Percentiles rank a stretch among this genome's conserved stretches.
These are phyloP conservation scores for Leucoptera coffeella DNA, from an alignment of 2,888 invertebrate species.

Conservation along the genomic window DNA sequence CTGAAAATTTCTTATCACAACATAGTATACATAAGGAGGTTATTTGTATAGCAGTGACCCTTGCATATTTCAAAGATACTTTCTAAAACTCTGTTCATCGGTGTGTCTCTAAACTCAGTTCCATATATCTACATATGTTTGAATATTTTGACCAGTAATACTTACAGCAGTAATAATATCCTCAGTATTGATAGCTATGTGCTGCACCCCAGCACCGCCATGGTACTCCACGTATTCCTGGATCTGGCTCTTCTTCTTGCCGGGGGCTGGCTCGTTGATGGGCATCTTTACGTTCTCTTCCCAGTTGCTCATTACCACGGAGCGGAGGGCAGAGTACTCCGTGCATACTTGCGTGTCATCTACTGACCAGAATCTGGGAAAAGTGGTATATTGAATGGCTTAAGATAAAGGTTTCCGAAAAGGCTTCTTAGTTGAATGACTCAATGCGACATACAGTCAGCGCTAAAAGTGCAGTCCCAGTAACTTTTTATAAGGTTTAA, in stretches of 20 bases:
- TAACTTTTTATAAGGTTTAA: too few relatives aligned
- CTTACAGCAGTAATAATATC: conserved; percentile 85
- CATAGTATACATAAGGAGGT: too few relatives aligned
- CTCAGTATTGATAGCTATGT: conserved; percentile 92
- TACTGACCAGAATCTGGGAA: conserved; percentile 93
- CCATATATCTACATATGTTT: not conserved
- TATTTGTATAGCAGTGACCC: too few relatives aligned
- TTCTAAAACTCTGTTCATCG: too few relatives aligned
- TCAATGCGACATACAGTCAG: too few relatives aligned
- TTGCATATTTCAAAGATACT: too few relatives aligned
- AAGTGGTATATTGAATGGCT: too few relatives aligned
- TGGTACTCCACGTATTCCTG: conserved; percentile 98
- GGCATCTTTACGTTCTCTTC: conserved; percentile 97
- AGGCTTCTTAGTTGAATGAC: too few relatives aligned
- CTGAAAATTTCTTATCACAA: too few relatives aligned
- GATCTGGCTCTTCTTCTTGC: conserved; percentile 94
- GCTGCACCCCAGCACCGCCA: conserved; percentile 96
- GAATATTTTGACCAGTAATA: conserved; percentile 2
- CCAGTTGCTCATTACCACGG: conserved; percentile 95
- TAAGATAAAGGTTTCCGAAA: too few relatives aligned
- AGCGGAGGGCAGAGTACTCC: conserved; percentile 92
- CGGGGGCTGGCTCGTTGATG: conserved; percentile 94
- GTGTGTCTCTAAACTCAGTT: too few relatives aligned
- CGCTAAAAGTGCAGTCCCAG: too few relatives aligned
- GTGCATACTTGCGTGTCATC: conserved; percentile 95